Evolutionary conservation across 2,797 vertebrate species (phyloP).

Genomic region (Telmatherina bonti): DNA sequence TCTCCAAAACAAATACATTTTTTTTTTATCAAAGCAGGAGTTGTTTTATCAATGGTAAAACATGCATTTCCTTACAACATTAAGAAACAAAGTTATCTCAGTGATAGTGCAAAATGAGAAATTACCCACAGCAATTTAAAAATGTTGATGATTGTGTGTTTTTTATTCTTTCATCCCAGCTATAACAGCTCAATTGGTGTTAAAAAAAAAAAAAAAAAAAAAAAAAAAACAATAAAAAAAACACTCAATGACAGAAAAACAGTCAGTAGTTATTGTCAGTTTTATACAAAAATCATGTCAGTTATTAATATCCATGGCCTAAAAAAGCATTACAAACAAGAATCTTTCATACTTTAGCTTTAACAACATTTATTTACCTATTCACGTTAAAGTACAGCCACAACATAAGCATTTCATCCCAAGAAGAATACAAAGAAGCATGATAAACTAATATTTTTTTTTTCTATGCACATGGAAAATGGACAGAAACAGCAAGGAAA

Average conservation of each 20-base stretch:
- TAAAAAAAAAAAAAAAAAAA: too few species aligned
- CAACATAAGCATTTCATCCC: conserved; percentile 15
- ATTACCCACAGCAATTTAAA: conserved; percentile 52
- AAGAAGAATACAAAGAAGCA: conserved; percentile 8
- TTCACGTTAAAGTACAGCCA: conserved; percentile 28
- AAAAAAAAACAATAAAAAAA: too few species aligned
- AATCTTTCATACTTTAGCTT: conserved; percentile 14
- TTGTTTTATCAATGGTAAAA: conserved; percentile 70
- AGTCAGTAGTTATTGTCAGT: conserved; percentile 5
- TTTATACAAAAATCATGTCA: too few species aligned
- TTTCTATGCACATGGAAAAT: conserved; percentile 15
- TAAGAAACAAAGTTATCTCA: conserved; percentile 38
- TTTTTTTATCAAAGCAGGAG: conserved; percentile 66
- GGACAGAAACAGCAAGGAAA: background rate
- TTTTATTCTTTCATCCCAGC: conserved; percentile 22
- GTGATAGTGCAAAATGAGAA: conserved; percentile 42
- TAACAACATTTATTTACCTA: conserved; percentile 32
- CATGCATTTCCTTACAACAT: conserved; percentile 54
- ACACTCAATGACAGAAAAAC: conserved; percentile 22
- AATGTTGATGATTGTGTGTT: background rate
- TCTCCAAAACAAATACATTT: conserved; percentile 77
- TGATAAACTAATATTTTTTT: conserved; percentile 27
- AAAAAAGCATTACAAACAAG: background rate
- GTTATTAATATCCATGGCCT: conserved; percentile 9
- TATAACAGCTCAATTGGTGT: conserved; percentile 15